A percentile compares a stretch with the other conserved stretches of the same genome.
Conservation (phyloP, 1,140 invertebrate species). For the Elymnias hypermnestra region DNA sequence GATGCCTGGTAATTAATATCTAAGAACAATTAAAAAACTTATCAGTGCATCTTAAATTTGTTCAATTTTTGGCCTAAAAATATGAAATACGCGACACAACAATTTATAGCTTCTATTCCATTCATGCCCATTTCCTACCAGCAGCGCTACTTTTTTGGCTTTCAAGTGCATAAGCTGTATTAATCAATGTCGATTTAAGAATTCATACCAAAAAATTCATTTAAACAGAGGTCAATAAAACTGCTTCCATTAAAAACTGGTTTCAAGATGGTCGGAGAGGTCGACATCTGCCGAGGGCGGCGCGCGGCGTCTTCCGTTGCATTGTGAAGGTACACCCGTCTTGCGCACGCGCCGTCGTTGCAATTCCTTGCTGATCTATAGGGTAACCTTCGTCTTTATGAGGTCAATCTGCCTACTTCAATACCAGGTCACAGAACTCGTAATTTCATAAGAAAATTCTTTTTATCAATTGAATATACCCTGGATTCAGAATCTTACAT, state of each 20-base stretch:
- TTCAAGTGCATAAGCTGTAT: slow-evolving; percentile 13
- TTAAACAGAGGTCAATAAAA: slow-evolving; percentile 53
- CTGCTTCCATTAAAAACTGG: slow-evolving; percentile 52
- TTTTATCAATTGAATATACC: slow-evolving; percentile 11
- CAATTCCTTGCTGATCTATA: slow-evolving; percentile 29
- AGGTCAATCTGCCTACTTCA: slow-evolving; percentile 34
- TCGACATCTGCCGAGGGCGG: slow-evolving; percentile 61
- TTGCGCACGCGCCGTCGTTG: slow-evolving; percentile 54
- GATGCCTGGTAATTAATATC: no score
- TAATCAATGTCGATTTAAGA: slow-evolving; percentile 12
- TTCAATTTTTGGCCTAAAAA: no score
- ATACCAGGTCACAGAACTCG: slow-evolving; percentile 48
- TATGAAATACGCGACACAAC: no score
- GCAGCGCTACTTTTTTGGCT: slow-evolving; percentile 3
- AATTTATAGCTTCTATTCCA: no score
- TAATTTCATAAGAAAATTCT: slow-evolving; percentile 20
- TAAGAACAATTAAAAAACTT: no score
- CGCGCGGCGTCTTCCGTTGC: slow-evolving; percentile 62
- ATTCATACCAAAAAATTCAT: slow-evolving; percentile 17
- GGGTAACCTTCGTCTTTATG: slow-evolving; percentile 26
- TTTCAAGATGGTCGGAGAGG: slow-evolving; percentile 41
- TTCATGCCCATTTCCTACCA: no score
- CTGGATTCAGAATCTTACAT: slow-evolving; percentile 17
- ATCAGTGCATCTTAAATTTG: no score
- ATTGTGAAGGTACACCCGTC: slow-evolving; percentile 52